phyloP scores from a whole-genome alignment of 2,113 vertebrate genomes.

The Phoxinus phoxinus region DNA sequence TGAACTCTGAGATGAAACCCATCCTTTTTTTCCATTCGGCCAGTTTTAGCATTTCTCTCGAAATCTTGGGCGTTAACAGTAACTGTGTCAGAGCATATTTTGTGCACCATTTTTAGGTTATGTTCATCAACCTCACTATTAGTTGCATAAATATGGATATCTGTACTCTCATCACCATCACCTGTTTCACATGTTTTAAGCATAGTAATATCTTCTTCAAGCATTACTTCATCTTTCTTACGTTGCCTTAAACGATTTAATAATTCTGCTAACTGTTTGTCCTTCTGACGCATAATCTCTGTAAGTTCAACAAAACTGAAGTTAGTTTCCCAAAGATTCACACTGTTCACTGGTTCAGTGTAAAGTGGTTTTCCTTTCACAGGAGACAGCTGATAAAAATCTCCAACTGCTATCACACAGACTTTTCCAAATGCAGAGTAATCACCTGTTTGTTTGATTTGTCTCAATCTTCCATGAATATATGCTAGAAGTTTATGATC shows the following conservation, averaged over 20 bases:
- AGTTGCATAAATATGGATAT: conserved; percentile 4
- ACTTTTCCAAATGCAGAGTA: conserved; percentile 34
- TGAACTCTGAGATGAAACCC: too few species aligned
- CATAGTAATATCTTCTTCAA: too few species aligned
- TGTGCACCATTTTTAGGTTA: conserved; percentile 1
- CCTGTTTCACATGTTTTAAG: too few species aligned
- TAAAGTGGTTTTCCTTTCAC: conserved; percentile 27
- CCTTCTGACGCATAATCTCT: too few species aligned
- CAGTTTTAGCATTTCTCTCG: conserved; percentile 26
- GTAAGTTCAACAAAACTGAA: too few species aligned
- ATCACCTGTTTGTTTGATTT: conserved; percentile 41
- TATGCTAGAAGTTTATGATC: conserved; percentile 46
- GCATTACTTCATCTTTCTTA: too few species aligned
- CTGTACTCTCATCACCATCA: neutral
- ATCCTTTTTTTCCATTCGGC: conserved; percentile 4
- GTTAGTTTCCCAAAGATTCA: too few species aligned
- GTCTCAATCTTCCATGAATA: conserved; percentile 46
- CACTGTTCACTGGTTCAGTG: too few species aligned
- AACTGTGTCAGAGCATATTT: neutral
- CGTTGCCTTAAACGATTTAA: too few species aligned
- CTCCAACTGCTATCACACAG: conserved; percentile 32
- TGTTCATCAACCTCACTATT: conserved; percentile 15
- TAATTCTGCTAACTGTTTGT: too few species aligned
- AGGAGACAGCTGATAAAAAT: conserved; percentile 48
- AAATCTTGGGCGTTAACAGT: conserved; percentile 8